Percentiles rank a stretch among this genome's conserved stretches.
These are phyloP conservation scores for Coluber constrictor DNA, from an alignment of 2,797 vertebrate genomes.

Conservation along the genomic window DNA sequence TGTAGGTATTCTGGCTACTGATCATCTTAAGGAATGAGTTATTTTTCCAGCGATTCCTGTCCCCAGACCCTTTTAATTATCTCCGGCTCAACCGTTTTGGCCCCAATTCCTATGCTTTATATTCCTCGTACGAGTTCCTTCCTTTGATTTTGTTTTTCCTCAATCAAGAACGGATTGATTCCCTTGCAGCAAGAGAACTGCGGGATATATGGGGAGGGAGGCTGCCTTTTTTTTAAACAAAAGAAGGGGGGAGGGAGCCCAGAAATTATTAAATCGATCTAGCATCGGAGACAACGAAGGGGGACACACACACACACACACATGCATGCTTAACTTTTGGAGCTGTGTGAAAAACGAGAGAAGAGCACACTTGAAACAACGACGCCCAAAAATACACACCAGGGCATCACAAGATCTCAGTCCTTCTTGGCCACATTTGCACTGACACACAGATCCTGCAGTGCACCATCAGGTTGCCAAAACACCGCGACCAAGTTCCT, in stretches of 20 bases:
- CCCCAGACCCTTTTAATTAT: background rate
- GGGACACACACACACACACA: background rate
- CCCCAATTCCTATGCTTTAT: background rate
- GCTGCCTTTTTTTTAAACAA: background rate
- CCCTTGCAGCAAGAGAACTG: background rate
- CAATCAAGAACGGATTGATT: background rate
- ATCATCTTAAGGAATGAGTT: background rate
- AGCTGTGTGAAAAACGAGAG: background rate
- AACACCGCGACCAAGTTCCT: no score
- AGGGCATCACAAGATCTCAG: background rate
- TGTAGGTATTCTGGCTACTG: background rate
- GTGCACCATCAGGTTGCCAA: background rate
- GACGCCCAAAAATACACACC: no score
- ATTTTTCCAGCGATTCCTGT: background rate
- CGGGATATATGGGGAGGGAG: no score
- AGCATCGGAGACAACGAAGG: background rate
- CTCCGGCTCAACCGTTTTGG: background rate
- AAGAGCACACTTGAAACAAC: background rate
- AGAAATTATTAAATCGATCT: background rate
- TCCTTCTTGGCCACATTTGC: no score
- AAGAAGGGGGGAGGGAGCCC: accelerated
- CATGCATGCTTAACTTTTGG: background rate
- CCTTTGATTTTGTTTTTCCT: background rate
- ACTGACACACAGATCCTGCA: background rate
- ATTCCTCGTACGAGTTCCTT: no score